A percentile compares a stretch with the other conserved stretches of the same genome.
These are phyloP conservation scores for Ligdia adustata DNA, from an alignment of 2,888 invertebrate species.

Conservation along the genomic window DNA sequence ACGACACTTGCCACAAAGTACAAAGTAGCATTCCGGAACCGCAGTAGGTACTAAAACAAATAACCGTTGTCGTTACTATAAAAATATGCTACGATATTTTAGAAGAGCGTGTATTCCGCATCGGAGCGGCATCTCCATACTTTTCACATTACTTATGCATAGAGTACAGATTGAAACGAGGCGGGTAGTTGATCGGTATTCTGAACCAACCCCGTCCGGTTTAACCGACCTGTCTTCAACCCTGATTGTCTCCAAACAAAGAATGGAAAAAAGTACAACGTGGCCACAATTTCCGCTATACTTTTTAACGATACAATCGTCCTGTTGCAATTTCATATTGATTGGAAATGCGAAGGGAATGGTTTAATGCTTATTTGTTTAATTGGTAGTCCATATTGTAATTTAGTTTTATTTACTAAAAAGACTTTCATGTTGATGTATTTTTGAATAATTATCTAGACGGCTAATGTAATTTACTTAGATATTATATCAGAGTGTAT, in stretches of 20 bases:
- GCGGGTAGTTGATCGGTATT: constrained; percentile 78
- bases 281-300: constrained; percentile 35
- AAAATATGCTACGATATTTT: constrained; percentile 78
- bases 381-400: constrained; percentile 5
- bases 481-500: no score
- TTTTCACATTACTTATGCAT: constrained; percentile 83
- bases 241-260: constrained; percentile 74
- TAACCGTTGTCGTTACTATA: constrained; percentile 72
- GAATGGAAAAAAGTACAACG: constrained; percentile 51
- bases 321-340: constrained; percentile 28
- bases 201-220: constrained; percentile 67
- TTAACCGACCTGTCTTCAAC: constrained; percentile 66
- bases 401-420: no score
- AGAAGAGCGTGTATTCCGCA: constrained; percentile 68
- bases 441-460: no score
- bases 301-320: constrained; percentile 36
- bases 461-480: no score
- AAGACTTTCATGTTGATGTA: no score
- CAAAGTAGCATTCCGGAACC: constrained; percentile 18
- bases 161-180: constrained; percentile 82
- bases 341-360: constrained; percentile 11
- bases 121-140: constrained; percentile 73
- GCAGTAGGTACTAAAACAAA: constrained; percentile 57
- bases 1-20: constrained; percentile 32
- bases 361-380: constrained; percentile 3